phyloP scores from a whole-genome alignment of 2,888 invertebrate genomes.

The Neoitamus cyanurus region DNA sequence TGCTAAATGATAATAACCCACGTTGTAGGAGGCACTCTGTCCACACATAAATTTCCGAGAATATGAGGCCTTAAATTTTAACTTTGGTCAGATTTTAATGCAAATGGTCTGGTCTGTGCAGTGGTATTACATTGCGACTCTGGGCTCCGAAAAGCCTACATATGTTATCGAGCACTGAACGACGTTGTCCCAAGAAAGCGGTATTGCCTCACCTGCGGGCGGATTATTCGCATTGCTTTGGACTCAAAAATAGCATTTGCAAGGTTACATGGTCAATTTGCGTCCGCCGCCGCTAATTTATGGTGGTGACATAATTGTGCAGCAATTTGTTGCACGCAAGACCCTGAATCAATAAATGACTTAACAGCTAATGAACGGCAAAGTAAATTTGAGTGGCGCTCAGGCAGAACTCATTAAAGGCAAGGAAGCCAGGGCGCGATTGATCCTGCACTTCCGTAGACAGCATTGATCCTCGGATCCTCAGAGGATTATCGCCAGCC shows the following conservation, averaged over 20 bases:
- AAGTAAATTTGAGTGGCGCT: neutral
- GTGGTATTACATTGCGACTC: too few species aligned
- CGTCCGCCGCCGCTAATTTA: neutral
- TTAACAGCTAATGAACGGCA: neutral
- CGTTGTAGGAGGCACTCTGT: too few species aligned
- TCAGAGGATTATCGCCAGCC: neutral
- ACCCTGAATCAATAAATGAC: neutral
- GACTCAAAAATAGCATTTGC: neutral
- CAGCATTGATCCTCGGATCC: neutral
- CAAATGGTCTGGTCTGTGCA: too few species aligned
- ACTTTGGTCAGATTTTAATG: too few species aligned
- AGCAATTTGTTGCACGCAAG: neutral
- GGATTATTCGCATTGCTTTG: neutral
- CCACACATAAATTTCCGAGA: too few species aligned
- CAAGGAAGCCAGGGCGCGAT: neutral
- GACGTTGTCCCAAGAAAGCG: too few species aligned
- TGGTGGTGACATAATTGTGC: neutral
- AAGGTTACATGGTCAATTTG: neutral
- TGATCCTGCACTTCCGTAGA: neutral
- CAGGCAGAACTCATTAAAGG: neutral
- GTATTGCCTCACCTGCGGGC: neutral
- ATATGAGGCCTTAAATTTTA: too few species aligned
- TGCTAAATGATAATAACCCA: too few species aligned
- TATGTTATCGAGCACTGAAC: too few species aligned
- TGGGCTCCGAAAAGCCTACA: too few species aligned